Evolutionary conservation across 2,797 vertebrate genomes (phyloP), one percentile per base, ranked within the genome.

Genomic region (Xenopus petersii): DNA sequence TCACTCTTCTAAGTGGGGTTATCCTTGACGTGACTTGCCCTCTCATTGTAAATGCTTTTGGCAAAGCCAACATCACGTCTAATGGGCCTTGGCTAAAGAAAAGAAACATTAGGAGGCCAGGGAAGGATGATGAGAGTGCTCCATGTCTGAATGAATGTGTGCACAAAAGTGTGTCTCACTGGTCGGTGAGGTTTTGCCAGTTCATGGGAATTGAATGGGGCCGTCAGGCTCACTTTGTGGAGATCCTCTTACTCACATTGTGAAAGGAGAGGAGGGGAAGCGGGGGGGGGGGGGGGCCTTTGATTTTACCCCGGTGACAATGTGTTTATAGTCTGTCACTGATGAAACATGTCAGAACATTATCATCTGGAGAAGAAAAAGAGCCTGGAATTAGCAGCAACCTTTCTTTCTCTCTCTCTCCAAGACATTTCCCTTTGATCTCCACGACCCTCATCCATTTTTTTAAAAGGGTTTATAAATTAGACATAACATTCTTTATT

Each of bases 361-460:
- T 73, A 63, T 30, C 64, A 24, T 80, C 82, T 81, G 12, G 15
- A 67, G 63, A 64, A 67, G 81, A 61, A 71, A 59, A 80, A 80
- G 26, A 30, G 36, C 36, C 36, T 42, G 36, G 6, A 42, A 42
- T 42, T 42, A 42, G 36, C 36, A 69, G 49, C 62, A 74, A 26
- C 56, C 13, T 26, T 30, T 56, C 36, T 13, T 51, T 55, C 36
- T 30, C 4, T 30, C 26, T 30, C 26, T 42, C 36, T 9, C 36
- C 36, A 9, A 42, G 36, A 42, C 6, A 5, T 42, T 42, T 42
- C 30, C 46, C 76, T 79, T 74, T 74, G 65, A 79, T 79, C 71
- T 74, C 36, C 46, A 26, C 65, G 76, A 79, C 76, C 71, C 61
- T 79, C 66, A 46, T 74, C 66, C 64, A 30, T 30, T 30, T 71